Conservation (phyloP, 2,888 invertebrate species). For the Automeris io region DNA sequence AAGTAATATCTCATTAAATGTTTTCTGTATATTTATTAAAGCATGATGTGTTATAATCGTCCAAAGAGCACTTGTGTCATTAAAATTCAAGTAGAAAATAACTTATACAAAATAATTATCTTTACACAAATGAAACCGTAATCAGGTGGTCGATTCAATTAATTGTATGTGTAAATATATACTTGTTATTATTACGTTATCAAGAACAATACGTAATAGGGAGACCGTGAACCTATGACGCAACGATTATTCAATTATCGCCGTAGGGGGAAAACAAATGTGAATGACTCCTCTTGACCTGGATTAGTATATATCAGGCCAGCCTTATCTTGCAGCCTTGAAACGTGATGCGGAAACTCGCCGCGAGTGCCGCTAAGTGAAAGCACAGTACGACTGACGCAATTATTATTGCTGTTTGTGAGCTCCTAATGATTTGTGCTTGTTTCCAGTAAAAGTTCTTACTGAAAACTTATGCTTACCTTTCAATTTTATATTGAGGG, state of each 20-base stretch:
- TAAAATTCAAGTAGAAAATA: too few relatives aligned
- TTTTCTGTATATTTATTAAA: too few relatives aligned
- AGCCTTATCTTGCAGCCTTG: constrained; percentile 64
- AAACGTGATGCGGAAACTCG: constrained; percentile 70
- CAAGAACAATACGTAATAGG: constrained; percentile 36
- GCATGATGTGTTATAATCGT: too few relatives aligned
- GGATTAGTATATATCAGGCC: constrained; percentile 59
- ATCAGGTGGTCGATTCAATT: constrained; percentile 13
- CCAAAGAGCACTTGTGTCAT: too few relatives aligned
- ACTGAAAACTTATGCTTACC: not conserved
- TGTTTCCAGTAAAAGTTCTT: constrained; percentile 10
- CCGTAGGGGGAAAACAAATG: constrained; percentile 52
- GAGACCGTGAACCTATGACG: constrained; percentile 49
- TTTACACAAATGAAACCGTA: constrained; percentile 11
- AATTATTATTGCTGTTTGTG: constrained; percentile 41
- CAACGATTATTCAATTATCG: constrained; percentile 52
- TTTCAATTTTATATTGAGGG: constrained; percentile 4
- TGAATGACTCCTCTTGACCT: constrained; percentile 68
- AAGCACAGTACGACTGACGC: constrained; percentile 64
- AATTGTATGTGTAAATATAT: constrained; percentile 15
- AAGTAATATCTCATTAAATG: too few relatives aligned
- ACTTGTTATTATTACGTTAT: constrained; percentile 29
- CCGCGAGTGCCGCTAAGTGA: constrained; percentile 40
- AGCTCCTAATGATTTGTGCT: constrained; percentile 47
- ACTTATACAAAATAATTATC: not conserved